Base-by-base conservation (phyloP, 2,797 vertebrate species). In the Buphagus erythrorhynchus region DNA sequence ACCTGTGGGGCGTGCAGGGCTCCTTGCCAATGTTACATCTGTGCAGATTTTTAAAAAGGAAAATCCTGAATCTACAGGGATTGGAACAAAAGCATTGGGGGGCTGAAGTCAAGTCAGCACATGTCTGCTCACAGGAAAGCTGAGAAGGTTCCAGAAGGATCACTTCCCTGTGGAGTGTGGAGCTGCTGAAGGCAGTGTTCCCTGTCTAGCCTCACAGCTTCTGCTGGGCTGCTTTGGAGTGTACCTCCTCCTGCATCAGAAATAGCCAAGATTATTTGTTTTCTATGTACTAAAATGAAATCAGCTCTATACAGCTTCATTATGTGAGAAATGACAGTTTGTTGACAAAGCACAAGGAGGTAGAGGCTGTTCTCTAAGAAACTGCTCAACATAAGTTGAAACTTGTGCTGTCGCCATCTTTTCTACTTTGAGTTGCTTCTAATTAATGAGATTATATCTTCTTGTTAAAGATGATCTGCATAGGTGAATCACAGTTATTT, bases 21-120 rank as follows among this genome's bases (percentile, higher is more conserved):
- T 91, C 43, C 51, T 62, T 48, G 42, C 15, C 3, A 0, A 0
- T 13, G 28, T 11, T 31, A 1, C 4, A 9, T 8, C 40, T 4
- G 2, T 11, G 20, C 20, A 35, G 40, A 36, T 58, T 43, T 24
- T 3, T 31, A 49, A 49, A 58, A 54, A 59, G 11, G 24, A 25
- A 25, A 68, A 52, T 20, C 24, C 18, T 10, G 10, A 10, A 10
- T 38, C 24, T 42, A 1, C 0, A 24, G 40, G 17, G 17, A 4
- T 6, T 48, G 24, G 36, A 71, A 20, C 36, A 63, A 67, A 81
- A 55, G 45, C 28, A 20, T 1, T 3, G 28, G 1, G 8, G 8
- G 20, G 16, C 45, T 29, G 12, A 12, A n/a, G 0, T 28, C 3
- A 26, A 36, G 49, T 36, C 45, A 72, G 45, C 15, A 18, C 1